phyloP scores from a whole-genome alignment of 2,888 invertebrate genomes.

The Bugulina stolonifera region DNA sequence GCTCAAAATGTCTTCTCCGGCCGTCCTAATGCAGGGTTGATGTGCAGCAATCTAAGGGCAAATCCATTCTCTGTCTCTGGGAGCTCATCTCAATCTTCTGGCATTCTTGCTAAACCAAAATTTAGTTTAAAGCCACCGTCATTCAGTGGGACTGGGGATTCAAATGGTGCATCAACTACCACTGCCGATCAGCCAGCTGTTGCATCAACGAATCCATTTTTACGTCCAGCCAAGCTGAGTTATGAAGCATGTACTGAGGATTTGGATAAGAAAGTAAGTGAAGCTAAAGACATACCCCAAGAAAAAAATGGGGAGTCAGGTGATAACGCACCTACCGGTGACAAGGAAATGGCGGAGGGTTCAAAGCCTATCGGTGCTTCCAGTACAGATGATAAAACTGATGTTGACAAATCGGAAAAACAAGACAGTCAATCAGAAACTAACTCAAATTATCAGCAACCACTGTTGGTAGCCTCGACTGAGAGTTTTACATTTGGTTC shows the following conservation, averaged over 20 bases:
- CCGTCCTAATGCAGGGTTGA: not conserved
- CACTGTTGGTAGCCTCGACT: not conserved
- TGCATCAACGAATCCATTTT: constrained; percentile 9
- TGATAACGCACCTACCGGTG: not conserved
- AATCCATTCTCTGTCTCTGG: constrained; percentile 18
- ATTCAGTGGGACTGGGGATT: not conserved
- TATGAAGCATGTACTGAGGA: not conserved
- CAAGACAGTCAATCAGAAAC: not conserved
- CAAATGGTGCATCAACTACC: not conserved
- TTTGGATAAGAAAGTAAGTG: not conserved
- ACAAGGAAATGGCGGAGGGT: too few species aligned
- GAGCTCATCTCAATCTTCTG: not conserved
- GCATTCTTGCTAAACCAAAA: constrained; percentile 19
- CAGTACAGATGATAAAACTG: not conserved
- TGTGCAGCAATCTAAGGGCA: constrained; percentile 3
- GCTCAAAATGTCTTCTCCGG: constrained; percentile 13
- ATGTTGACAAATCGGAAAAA: not conserved
- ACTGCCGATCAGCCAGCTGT: not conserved
- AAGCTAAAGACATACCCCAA: not conserved
- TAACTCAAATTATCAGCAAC: not conserved
- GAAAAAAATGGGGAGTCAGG: not conserved
- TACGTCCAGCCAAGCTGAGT: constrained; percentile 19
- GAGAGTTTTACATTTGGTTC: constrained; percentile 4
- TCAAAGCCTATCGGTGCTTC: too few species aligned
- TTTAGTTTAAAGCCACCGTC: constrained; percentile 13